Percentiles rank a stretch among this genome's conserved stretches.
phyloP scores from a whole-genome alignment of 2,797 vertebrate genomes.

The Mormyrus proboscirostris region DNA sequence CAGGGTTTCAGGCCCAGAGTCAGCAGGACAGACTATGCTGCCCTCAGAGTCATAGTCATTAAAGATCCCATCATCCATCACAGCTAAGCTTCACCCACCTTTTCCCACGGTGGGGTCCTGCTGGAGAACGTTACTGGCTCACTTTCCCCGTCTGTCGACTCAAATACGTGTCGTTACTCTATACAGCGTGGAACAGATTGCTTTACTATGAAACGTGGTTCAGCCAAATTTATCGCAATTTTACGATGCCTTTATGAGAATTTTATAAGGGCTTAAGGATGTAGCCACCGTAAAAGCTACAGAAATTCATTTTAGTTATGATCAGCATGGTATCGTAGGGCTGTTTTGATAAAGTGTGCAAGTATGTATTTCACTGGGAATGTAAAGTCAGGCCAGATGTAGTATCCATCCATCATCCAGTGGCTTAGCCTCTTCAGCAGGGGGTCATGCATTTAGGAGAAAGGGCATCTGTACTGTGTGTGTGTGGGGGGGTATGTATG shows the following conservation, averaged over 20 bases:
- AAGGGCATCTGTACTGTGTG: not conserved
- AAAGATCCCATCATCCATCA: not conserved
- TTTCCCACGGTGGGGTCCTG: not conserved
- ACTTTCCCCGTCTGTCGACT: not conserved
- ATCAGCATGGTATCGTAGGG: not conserved
- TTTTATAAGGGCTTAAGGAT: not conserved
- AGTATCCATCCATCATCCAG: not conserved
- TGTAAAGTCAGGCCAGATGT: not conserved
- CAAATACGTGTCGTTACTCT: constrained; percentile 5
- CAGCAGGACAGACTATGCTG: not conserved
- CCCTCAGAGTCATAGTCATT: not conserved
- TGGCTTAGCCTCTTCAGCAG: not conserved
- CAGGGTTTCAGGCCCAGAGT: not conserved
- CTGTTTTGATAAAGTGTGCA: not conserved
- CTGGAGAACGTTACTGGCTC: not conserved
- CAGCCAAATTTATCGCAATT: not conserved
- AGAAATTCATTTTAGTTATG: not conserved
- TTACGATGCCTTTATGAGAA: not conserved
- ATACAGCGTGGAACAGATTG: not conserved
- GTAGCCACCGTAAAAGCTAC: not conserved
- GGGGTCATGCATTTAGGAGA: not conserved
- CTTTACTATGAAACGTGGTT: not conserved
- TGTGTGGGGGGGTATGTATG: not conserved
- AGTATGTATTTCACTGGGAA: not conserved
- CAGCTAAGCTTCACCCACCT: not conserved